phyloP scores from a whole-genome alignment of 2,888 invertebrate genomes.

The Zaprionus lineosus region DNA sequence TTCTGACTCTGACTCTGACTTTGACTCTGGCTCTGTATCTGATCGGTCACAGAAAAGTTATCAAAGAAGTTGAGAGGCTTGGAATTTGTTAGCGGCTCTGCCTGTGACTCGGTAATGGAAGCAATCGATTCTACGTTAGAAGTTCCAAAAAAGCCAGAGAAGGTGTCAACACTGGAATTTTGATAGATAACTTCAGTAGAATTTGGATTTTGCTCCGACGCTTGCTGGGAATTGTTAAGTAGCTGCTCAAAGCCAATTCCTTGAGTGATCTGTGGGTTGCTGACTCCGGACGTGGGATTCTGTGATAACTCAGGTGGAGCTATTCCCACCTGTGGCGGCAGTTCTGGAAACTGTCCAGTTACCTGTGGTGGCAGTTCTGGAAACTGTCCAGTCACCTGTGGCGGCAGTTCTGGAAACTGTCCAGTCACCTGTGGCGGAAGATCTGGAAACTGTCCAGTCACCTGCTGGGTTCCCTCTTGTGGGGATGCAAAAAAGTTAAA shows the following conservation, averaged over 20 bases:
- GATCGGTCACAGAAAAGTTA: no score
- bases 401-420: conserved; percentile 52
- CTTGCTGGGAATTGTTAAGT: conserved; percentile 41
- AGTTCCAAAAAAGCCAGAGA: conserved; percentile 53
- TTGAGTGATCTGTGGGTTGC: conserved; percentile 3
- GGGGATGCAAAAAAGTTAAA: conserved; percentile 45
- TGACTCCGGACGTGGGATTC: conserved; percentile 5
- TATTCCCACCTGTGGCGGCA: conserved; percentile 37
- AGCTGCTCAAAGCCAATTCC: conserved; percentile 59
- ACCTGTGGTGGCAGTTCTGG: conserved; percentile 49
- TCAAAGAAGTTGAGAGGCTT: conserved; percentile 58
- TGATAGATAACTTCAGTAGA: conserved; percentile 30
- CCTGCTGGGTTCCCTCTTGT: conserved; percentile 4
- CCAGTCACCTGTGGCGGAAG: conserved; percentile 37
- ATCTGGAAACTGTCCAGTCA: conserved; percentile 7
- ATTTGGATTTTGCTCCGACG: conserved; percentile 21
- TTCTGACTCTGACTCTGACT: no score
- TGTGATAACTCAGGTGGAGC: conserved; percentile 37
- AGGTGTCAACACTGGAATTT: conserved; percentile 62
- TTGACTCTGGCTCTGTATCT: no score
- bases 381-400: conserved; percentile 30
- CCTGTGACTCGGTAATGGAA: neutral
- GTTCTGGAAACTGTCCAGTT: conserved; percentile 38
- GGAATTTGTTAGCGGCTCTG: conserved; percentile 5
- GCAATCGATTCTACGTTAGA: no score